These are phyloP conservation scores for Ondatra zibethicus DNA, from an alignment of 2,113 vertebrate species.

Conservation along the genomic window DNA sequence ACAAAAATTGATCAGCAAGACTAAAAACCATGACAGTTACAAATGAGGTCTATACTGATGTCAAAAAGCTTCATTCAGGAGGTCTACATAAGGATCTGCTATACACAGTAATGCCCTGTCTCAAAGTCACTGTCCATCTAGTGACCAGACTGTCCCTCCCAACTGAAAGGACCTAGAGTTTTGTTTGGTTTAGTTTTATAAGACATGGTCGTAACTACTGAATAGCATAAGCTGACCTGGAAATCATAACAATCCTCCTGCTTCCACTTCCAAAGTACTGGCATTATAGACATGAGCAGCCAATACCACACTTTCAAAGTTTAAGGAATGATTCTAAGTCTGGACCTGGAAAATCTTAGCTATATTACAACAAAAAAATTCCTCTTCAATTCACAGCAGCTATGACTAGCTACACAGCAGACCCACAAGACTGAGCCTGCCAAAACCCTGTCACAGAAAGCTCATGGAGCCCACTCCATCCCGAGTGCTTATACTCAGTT, in stretches of 20 bases:
- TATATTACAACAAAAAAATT: not conserved
- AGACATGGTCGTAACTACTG: not conserved
- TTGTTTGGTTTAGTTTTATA: not conserved
- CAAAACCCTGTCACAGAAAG: not conserved
- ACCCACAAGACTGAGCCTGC: not conserved
- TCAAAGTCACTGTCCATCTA: not conserved
- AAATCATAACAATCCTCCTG: not conserved
- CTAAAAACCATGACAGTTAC: not conserved
- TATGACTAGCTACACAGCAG: not conserved
- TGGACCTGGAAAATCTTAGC: not conserved
- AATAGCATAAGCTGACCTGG: not conserved
- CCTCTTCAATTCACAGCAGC: not conserved
- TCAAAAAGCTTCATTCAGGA: not conserved
- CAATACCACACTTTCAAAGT: not conserved
- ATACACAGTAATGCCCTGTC: not conserved
- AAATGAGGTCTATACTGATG: not conserved
- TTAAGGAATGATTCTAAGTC: conserved; percentile 21
- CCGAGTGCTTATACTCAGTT: not conserved
- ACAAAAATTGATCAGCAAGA: not conserved
- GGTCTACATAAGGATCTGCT: not conserved
- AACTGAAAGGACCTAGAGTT: not conserved
- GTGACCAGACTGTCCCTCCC: not conserved
- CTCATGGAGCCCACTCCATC: not conserved
- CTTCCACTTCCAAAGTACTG: not conserved
- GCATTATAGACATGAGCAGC: not conserved